Evolutionary conservation across 2,113 vertebrate genomes (phyloP), one percentile per base, ranked within the genome.

Genomic region (Tachycineta bicolor): DNA sequence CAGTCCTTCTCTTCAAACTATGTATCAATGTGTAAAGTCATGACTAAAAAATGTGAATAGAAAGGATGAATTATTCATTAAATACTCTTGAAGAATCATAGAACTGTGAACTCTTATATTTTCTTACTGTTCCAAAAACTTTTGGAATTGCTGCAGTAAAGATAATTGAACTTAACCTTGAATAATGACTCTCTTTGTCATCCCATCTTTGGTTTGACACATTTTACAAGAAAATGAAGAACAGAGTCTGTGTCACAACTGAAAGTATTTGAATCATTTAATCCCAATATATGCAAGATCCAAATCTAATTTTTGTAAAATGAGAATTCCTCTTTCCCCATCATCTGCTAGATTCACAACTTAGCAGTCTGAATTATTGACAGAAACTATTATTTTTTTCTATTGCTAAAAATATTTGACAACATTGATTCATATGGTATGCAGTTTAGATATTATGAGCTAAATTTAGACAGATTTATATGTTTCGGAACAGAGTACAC

Each of bases 11-110:
- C 50, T 81, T 76, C 68, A 80, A 94, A 59, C 33, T 79, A 22
- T 19, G 14, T 83, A 59, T 87, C 58, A 87, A 37, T 26, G 41
- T 70, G 58, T 53, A 56, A 90, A 94, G 21, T 59, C 67, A 70
- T 11, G 13, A 71, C 65, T 49, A 68, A 91, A 93, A 59, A 63
- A 47, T 56, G n/a, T 77, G 74, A 60, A 50, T 52, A 68, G 33
- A 8, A 81, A 73, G 12, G 69, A 44, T 80, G 53, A 93, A 92
- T 93, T 88, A 93, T 94, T 92, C 53, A 93, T 89, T 3, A 85
- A 68, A 79, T 41, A 53, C 31, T 68, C 46, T n/a, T 64, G 58
- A 90, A 94, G 75, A 79, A 65, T 25, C 19, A 58, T 53, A 95
- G 86, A 91, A 69, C 63, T 83, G 78, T 14, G 63, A 71, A 52